A percentile compares a stretch with the other conserved stretches of the same genome.
phyloP scores from a whole-genome alignment of 2,797 vertebrate genomes.

The Rhabdophis nuchalis region DNA sequence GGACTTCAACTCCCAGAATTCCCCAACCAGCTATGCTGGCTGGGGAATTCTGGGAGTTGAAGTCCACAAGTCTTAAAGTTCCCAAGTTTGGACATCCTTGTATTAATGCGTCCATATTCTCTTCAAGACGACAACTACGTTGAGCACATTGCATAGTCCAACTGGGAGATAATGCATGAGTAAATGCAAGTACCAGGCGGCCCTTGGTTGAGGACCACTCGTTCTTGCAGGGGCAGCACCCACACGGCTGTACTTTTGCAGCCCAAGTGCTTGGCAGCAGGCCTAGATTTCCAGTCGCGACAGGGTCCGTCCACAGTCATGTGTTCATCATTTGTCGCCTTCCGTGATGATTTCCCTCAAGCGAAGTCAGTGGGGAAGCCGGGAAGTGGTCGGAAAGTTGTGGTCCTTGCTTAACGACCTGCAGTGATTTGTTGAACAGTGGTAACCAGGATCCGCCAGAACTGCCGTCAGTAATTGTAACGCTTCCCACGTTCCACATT shows the following conservation, averaged over 20 bases:
- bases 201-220: background rate
- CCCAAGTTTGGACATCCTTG: too few species aligned
- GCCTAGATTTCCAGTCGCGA: background rate
- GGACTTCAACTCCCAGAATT: too few species aligned
- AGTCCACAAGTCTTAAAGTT: too few species aligned
- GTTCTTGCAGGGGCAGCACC: background rate
- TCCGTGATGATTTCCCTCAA: background rate
- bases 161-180: background rate
- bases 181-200: background rate
- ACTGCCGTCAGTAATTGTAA: background rate
- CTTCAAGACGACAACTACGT: background rate
- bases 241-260: fast-evolving
- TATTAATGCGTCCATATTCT: background rate
- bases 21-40: too few species aligned
- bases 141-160: background rate
- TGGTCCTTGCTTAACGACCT: background rate
- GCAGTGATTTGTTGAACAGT: background rate
- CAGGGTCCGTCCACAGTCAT: background rate
- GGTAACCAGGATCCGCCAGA: background rate
- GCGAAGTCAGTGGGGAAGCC: background rate
- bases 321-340: background rate
- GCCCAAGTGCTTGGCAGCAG: background rate
- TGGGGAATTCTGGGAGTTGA: too few species aligned
- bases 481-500: background rate
- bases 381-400: background rate